phyloP scores from a whole-genome alignment of 2,113 vertebrate genomes.

The Pica pica region DNA sequence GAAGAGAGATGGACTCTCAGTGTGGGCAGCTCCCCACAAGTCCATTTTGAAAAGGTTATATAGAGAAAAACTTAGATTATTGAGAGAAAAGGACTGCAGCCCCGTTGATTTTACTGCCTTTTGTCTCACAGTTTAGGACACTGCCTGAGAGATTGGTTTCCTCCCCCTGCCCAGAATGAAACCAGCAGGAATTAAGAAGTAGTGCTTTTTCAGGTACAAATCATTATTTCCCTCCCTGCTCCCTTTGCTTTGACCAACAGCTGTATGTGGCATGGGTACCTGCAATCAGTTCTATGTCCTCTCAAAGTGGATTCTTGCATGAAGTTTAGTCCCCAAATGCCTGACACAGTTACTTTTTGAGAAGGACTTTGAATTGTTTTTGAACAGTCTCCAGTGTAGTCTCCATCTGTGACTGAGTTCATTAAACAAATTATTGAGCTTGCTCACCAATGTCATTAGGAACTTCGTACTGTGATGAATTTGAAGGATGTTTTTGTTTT shows the following conservation, averaged over 20 bases:
- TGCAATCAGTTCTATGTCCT: neutral
- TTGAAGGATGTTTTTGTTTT: neutral
- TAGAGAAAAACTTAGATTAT: neutral
- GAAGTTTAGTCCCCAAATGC: neutral
- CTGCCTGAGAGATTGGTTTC: neutral
- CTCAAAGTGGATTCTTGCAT: neutral
- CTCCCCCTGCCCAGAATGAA: neutral
- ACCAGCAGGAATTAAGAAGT: neutral
- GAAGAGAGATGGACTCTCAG: neutral
- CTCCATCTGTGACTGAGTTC: neutral
- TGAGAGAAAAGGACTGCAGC: neutral
- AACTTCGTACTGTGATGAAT: neutral
- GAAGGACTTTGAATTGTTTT: neutral
- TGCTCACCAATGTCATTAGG: neutral
- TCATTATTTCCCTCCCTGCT: neutral
- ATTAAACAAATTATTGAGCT: constrained; percentile 11
- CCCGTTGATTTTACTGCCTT: neutral
- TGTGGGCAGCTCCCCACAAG: accelerated
- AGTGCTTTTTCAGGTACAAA: neutral
- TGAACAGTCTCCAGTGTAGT: neutral
- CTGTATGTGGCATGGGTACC: accelerated
- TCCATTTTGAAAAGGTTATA: neutral
- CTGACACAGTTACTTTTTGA: neutral
- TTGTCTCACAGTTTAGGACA: neutral
- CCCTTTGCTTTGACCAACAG: neutral